A percentile compares a stretch with the other conserved stretches of the same genome.
phyloP scores from a whole-genome alignment of 2,113 vertebrate genomes.

The chimpanzee (Pan troglodytes) region DNA sequence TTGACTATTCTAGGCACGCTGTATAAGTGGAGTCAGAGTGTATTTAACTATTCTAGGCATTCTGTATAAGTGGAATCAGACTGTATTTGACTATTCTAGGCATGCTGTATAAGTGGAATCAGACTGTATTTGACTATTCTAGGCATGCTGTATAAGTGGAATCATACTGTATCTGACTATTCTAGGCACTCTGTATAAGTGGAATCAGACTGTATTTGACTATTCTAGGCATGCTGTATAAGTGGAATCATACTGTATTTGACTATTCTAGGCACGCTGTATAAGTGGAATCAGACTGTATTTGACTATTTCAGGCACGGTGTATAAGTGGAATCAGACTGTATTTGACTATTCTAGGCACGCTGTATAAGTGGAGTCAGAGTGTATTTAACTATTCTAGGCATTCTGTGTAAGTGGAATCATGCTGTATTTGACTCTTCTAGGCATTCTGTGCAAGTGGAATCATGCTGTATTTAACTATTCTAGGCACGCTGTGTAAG shows the following conservation, averaged over 20 bases:
- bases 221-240: too few species aligned
- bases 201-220: too few species aligned
- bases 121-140: neutral
- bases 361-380: too few species aligned
- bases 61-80: too few species aligned
- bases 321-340: too few species aligned
- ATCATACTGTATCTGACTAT: neutral
- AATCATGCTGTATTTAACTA: neutral
- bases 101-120: neutral
- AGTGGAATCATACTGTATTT: neutral
- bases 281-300: neutral
- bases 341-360: too few species aligned
- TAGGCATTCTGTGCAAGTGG: too few species aligned
- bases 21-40: too few species aligned
- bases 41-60: neutral
- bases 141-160: neutral
- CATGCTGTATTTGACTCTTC: too few species aligned
- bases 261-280: neutral
- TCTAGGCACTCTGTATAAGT: too few species aligned
- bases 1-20: neutral
- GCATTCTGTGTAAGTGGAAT: too few species aligned
- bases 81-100: neutral
- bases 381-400: neutral
- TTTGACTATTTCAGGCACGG: neutral
- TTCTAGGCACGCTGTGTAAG: neutral